These are phyloP conservation scores for Phalloptychus januarius DNA, from an alignment of 2,797 vertebrate species.

Conservation along the genomic window DNA sequence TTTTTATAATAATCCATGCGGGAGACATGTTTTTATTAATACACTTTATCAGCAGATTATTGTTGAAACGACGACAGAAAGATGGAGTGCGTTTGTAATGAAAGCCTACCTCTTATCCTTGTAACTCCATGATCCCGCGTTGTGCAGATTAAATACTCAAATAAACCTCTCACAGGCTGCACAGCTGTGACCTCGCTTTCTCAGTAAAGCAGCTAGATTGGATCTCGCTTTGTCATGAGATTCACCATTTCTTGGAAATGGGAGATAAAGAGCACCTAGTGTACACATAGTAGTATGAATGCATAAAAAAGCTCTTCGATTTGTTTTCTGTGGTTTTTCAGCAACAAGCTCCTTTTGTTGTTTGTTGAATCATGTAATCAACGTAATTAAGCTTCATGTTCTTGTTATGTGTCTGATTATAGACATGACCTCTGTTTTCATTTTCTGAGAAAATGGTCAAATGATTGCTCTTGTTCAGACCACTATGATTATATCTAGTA, in stretches of 20 bases:
- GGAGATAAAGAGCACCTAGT: constrained; percentile 32
- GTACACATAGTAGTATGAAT: constrained; percentile 37
- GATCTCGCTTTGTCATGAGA: constrained; percentile 48
- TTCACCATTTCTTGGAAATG: constrained; percentile 52
- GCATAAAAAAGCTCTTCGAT: constrained; percentile 31
- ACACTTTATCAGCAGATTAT: constrained; percentile 4
- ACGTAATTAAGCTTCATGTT: neutral
- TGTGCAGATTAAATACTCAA: constrained; percentile 37
- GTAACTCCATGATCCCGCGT: constrained; percentile 37
- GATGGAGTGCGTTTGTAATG: constrained; percentile 34
- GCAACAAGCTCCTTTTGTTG: neutral
- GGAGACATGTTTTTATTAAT: neutral
- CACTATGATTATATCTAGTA: neutral
- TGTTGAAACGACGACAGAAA: constrained; percentile 46
- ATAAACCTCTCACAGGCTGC: neutral
- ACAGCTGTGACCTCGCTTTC: constrained; percentile 57
- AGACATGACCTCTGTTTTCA: neutral
- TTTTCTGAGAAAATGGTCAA: neutral
- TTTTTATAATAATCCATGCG: too few relatives aligned
- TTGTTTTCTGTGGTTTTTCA: constrained; percentile 15
- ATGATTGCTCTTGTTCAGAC: neutral
- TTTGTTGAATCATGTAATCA: constrained; percentile 21
- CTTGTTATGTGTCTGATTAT: neutral
- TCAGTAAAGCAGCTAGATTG: constrained; percentile 53
- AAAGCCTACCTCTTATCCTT: constrained; percentile 28